Conservation (phyloP, 2,797 vertebrate genomes). For the Acrossocheilus wenchowensis region DNA sequence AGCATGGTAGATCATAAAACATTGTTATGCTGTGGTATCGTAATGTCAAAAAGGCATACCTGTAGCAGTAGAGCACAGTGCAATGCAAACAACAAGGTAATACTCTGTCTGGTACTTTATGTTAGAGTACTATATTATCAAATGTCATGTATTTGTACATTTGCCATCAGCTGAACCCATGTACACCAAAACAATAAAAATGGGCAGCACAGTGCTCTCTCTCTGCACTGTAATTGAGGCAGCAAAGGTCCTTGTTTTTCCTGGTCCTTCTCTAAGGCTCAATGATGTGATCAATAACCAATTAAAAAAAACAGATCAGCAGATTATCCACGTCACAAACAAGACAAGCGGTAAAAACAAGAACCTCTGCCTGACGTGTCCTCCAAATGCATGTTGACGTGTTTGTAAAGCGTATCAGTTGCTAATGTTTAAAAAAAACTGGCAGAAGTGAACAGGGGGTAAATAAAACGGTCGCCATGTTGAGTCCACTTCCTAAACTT, state of each 20-base stretch:
- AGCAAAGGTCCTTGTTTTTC: not conserved
- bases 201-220: not conserved
- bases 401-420: not conserved
- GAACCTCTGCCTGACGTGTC: not conserved
- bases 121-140: not conserved
- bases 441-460: conserved; percentile 12
- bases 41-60: not conserved
- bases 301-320: conserved; percentile 22
- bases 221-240: not conserved
- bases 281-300: conserved; percentile 34
- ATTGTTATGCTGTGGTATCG: not conserved
- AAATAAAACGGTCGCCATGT: not conserved
- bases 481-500: conserved; percentile 33
- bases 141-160: not conserved
- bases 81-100: not conserved
- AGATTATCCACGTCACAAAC: conserved; percentile 13
- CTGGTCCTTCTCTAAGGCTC: not conserved
- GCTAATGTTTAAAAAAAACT: not conserved
- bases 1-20: not conserved
- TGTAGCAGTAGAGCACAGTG: not conserved
- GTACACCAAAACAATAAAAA: not conserved
- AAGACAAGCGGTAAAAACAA: not conserved
- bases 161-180: not conserved
- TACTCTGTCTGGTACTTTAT: not conserved
- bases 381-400: not conserved